Base-by-base conservation (phyloP, 2,797 vertebrate genomes). In the Scarus forsteni region DNA sequence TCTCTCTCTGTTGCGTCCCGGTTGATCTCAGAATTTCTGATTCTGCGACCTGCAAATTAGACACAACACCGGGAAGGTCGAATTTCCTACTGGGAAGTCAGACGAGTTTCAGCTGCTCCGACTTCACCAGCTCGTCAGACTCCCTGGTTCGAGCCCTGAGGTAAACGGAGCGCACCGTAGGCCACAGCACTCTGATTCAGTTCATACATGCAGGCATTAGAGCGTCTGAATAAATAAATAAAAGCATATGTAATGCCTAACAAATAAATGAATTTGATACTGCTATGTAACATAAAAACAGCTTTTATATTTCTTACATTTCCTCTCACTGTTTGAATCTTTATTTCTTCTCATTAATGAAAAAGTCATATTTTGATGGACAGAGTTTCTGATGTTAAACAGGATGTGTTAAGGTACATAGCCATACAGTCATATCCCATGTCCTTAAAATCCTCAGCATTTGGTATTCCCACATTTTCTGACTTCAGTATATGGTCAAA, bases 341-440 rank as follows among this genome's bases (percentile, higher is more conserved):
- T 77, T 77, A 69, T 78, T 77, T 81, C 55, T 82, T 77, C 57
- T 73, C 63, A 73, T 81, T 80, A 80, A 78, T 79, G 60, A 58
- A 80, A 78, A 65, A 56, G 73, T 79, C 75, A 55, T 79, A 60
- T 87, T 89, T 87, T 85, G 73, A 81, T 72, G 66, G 82, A 75
- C 65, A 63, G 62, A 70, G 70, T 79, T 79, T 87, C 67, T 81
- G 80, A 62, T 90, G 70, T 85, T 66, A 73, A 86, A 70, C 61
- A 57, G 68, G 77, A 73, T 56, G 81, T 84, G 75, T 85, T 71
- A 66, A 90, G 89, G 88, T 91, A 88, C 89, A 91, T 63, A 90
- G 88, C 91, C 88, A 91, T 91, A 85, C 77, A 84, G 75, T 80
- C 78, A 85, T 76, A 92, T 87, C 73, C 83, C 86, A 55, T 70